Conservation (phyloP, 2,797 vertebrate species). For the Bufotes viridis region DNA sequence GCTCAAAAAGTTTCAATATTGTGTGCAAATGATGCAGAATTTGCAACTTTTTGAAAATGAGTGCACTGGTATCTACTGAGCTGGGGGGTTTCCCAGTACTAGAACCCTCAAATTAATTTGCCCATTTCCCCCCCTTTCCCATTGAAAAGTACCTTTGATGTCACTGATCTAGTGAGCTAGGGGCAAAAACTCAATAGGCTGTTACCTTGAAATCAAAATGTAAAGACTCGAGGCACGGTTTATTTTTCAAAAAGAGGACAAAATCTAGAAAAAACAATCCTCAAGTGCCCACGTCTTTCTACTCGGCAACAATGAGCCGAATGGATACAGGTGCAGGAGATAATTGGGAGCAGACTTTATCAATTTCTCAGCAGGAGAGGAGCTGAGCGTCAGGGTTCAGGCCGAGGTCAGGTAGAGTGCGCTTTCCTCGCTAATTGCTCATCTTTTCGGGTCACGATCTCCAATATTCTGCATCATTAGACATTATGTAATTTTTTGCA, state of each 20-base stretch:
- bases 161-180: too few species aligned
- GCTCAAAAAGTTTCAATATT: too few species aligned
- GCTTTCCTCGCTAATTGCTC: not conserved
- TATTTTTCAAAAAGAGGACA: not conserved
- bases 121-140: too few species aligned
- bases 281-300: not conserved
- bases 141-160: too few species aligned
- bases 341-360: constrained; percentile 5
- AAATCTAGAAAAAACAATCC: not conserved
- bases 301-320: not conserved
- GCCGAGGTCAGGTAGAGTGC: not conserved
- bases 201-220: not conserved
- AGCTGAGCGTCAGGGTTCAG: not conserved
- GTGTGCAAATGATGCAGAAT: too few species aligned
- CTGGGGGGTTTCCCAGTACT: too few species aligned
- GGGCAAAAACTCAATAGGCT: not conserved
- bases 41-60: too few species aligned
- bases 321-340: not conserved
- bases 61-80: too few species aligned
- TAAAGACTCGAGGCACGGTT: not conserved
- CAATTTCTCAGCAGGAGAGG: not conserved
- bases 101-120: too few species aligned
- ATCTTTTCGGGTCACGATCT: not conserved
- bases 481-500: not conserved
- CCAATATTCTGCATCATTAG: not conserved